These are phyloP conservation scores for Poeciliopsis presidionis DNA, from an alignment of 2,797 vertebrate species.

Conservation along the genomic window DNA sequence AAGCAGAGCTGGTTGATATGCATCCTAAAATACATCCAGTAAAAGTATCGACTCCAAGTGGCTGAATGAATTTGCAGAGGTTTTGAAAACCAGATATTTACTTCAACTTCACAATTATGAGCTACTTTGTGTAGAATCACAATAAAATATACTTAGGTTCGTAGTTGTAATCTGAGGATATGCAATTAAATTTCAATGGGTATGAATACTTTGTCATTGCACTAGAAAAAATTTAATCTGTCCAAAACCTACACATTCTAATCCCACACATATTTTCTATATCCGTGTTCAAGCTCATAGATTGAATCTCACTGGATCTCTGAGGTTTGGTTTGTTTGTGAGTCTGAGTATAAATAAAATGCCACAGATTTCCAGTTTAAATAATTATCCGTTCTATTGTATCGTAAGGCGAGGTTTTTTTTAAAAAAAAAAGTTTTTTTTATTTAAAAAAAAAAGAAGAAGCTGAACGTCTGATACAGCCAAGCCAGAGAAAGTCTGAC, in stretches of 20 bases:
- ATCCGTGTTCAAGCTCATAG: slow-evolving; percentile 35
- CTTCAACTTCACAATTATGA: neutral
- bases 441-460: too few species aligned
- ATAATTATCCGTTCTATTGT: neutral
- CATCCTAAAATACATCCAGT: neutral
- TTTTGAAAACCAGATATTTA: neutral
- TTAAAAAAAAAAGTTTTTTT: neutral
- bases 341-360: slow-evolving; percentile 24
- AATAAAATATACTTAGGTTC: neutral
- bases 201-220: neutral
- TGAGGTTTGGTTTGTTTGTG: slow-evolving; percentile 34
- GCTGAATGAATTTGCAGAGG: neutral
- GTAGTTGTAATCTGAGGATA: neutral
- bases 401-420: neutral
- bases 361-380: slow-evolving; percentile 16
- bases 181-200: neutral
- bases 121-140: neutral
- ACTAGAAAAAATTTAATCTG: neutral
- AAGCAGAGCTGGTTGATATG: neutral
- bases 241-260: slow-evolving; percentile 36
- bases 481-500: neutral
- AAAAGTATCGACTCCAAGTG: neutral
- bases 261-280: slow-evolving; percentile 35
- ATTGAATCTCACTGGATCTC: slow-evolving; percentile 42
- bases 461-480: slow-evolving; percentile 4